Conservation (phyloP, 2,113 vertebrate genomes). For the Coreoperca whiteheadi region DNA sequence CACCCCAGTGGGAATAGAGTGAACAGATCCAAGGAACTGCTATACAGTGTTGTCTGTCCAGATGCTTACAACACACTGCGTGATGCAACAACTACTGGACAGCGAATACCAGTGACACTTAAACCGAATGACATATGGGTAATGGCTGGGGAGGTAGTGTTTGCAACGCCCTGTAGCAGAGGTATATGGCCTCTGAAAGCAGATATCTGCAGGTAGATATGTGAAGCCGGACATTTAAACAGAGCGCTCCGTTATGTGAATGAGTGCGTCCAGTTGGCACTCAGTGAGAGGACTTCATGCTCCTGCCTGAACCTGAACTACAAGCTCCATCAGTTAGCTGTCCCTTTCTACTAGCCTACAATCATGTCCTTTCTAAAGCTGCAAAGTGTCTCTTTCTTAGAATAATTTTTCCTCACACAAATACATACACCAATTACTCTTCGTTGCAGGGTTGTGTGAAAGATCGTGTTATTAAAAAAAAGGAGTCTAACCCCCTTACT, state of each 20-base stretch:
- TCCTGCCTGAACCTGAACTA: slow-evolving; percentile 29
- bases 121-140: neutral
- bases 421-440: neutral
- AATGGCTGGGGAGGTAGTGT: neutral
- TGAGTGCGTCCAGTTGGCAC: slow-evolving; percentile 7
- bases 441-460: slow-evolving; percentile 9
- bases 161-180: neutral
- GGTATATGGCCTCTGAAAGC: slow-evolving; percentile 16
- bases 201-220: slow-evolving; percentile 9
- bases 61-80: no score
- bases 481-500: neutral
- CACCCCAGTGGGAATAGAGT: no score
- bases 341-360: slow-evolving; percentile 1
- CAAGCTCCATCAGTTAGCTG: slow-evolving; percentile 19
- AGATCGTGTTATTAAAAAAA: neutral
- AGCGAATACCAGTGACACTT: neutral
- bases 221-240: slow-evolving; percentile 20
- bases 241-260: slow-evolving; percentile 13
- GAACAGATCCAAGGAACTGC: no score
- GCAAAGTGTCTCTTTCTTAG: neutral
- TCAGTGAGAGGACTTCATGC: neutral
- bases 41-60: no score
- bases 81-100: neutral
- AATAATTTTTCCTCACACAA: neutral
- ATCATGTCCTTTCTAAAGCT: slow-evolving; percentile 11